phyloP scores from a whole-genome alignment of 37 sponge, comb jelly and placozoan species.

The Dysidea cf. avara region DNA sequence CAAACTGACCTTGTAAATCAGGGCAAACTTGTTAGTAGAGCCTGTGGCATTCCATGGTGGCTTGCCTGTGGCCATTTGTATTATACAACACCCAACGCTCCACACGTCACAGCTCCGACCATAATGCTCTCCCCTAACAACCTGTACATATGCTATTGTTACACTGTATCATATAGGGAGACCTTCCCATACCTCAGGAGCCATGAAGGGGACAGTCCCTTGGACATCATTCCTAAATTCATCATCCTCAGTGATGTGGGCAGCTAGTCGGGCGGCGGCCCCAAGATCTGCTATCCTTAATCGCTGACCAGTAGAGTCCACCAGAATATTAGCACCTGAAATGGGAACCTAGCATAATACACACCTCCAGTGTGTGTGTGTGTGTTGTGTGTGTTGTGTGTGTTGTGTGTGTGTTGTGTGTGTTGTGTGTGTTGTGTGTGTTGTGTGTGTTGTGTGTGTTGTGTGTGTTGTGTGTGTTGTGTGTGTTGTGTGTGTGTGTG shows the following conservation, averaged over 20 bases:
- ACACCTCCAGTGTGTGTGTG: not conserved
- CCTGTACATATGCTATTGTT: no score
- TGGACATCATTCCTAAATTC: constrained; percentile 78
- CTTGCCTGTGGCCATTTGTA: constrained; percentile 82
- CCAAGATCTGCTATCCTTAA: constrained; percentile 80
- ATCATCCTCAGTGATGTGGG: constrained; percentile 64
- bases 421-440: no score
- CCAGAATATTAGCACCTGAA: constrained; percentile 77
- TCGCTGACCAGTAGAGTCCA: constrained; percentile 79
- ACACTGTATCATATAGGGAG: no score
- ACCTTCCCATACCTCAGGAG: constrained; percentile 64
- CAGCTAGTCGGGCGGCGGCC: constrained; percentile 66
- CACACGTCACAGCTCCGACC: constrained; percentile 87
- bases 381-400: no score
- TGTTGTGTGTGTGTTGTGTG: no score
- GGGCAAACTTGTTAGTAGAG: constrained; percentile 68
- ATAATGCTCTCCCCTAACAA: constrained; percentile 51
- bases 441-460: no score
- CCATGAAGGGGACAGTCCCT: constrained; percentile 91
- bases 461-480: no score
- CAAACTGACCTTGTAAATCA: constrained; percentile 65
- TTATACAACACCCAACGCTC: constrained; percentile 81
- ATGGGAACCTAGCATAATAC: no score
- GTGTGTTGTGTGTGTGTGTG: no score
- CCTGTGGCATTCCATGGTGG: constrained; percentile 79